phyloP scores from a whole-genome alignment of 2,888 invertebrate genomes.

The Dryomyza anilis region DNA sequence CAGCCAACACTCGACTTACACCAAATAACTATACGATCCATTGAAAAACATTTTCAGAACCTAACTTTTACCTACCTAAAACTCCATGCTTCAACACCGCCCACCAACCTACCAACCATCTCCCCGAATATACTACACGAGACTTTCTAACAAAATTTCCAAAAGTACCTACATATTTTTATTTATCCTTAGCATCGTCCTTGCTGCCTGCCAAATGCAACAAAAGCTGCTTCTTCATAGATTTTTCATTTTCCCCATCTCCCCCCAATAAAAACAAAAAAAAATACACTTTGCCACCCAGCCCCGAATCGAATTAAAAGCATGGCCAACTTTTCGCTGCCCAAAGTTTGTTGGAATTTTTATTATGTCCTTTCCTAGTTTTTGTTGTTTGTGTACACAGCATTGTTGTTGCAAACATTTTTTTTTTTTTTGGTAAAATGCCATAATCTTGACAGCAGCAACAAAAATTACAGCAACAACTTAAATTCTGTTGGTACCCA shows the following conservation, averaged over 20 bases:
- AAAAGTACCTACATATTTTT: too few species aligned
- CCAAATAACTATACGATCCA: too few species aligned
- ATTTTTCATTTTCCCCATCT: background rate
- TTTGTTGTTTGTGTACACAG: slow-evolving; percentile 22
- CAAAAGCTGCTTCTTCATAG: background rate
- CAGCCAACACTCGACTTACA: background rate
- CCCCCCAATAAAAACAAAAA: too few species aligned
- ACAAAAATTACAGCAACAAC: too few species aligned
- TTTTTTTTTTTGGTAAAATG: slow-evolving; percentile 15
- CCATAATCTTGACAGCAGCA: too few species aligned
- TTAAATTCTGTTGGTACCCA: too few species aligned
- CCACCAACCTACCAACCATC: background rate
- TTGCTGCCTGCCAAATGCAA: background rate
- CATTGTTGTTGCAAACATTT: slow-evolving; percentile 9
- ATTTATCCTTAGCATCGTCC: too few species aligned
- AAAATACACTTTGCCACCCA: slow-evolving; percentile 38
- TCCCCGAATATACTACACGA: too few species aligned
- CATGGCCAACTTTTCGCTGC: slow-evolving; percentile 37
- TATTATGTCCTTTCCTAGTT: slow-evolving; percentile 28
- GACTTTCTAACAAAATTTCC: too few species aligned
- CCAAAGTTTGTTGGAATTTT: slow-evolving; percentile 15
- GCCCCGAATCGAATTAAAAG: slow-evolving; percentile 58
- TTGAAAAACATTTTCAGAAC: too few species aligned
- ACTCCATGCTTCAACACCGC: background rate
- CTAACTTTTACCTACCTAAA: background rate